phyloP scores from a whole-genome alignment of 2,113 vertebrate genomes.

The human (Homo sapiens) region GRCh38 chr4:32107001-32107500 shows the following conservation, averaged over 20 bases:
- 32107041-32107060: background rate
- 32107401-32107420: background rate
- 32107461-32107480: background rate
- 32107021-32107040: background rate
- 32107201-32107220: background rate
- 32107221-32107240: background rate
- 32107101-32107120: background rate
- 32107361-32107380: background rate
- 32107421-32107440: background rate
- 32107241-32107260: background rate
- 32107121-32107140: rapidly evolving
- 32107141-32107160: background rate
- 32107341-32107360: background rate
- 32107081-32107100: background rate
- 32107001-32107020: background rate
- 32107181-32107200: background rate
- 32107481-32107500: background rate
- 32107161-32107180: background rate
- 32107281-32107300: background rate
- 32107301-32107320: background rate
- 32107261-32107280: background rate
- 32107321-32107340: rapidly evolving
- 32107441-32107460: background rate
- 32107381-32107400: background rate
- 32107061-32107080: background rate